Evolutionary conservation across 2,888 invertebrate species (phyloP).

Genomic region (Meganola albula): DNA sequence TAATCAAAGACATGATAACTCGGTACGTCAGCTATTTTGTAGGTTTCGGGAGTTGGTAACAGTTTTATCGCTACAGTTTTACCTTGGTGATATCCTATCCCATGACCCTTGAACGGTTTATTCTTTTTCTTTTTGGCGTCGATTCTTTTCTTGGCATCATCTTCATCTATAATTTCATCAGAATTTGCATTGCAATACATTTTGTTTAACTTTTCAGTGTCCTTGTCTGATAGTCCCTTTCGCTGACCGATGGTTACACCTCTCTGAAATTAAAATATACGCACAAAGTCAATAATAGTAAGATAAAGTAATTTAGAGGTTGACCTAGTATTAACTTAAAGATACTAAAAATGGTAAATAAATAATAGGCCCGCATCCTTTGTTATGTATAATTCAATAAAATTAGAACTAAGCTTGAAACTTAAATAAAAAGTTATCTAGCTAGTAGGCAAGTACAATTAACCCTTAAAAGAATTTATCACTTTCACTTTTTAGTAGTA

Average conservation of each 20-base stretch:
- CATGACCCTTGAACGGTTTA: slow-evolving; percentile 65
- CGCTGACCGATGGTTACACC: slow-evolving; percentile 77
- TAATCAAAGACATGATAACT: slow-evolving; percentile 58
- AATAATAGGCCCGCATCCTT: too few species aligned
- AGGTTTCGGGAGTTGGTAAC: slow-evolving; percentile 51
- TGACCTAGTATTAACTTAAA: too few species aligned
- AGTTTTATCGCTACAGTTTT: slow-evolving; percentile 68
- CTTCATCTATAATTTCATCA: slow-evolving; percentile 39
- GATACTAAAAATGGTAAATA: too few species aligned
- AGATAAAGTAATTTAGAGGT: too few species aligned
- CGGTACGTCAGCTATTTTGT: slow-evolving; percentile 47
- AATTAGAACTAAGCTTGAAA: too few species aligned
- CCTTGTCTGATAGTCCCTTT: slow-evolving; percentile 75
- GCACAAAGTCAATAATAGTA: neutral
- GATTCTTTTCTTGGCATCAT: slow-evolving; percentile 22
- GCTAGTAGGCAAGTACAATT: too few species aligned
- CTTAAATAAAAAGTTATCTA: too few species aligned
- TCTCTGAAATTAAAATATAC: slow-evolving; percentile 37
- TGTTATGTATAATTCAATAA: too few species aligned
- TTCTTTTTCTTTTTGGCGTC: slow-evolving; percentile 44
- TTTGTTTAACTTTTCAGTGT: slow-evolving; percentile 73
- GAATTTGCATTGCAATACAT: slow-evolving; percentile 76
- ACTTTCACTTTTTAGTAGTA: too few species aligned
- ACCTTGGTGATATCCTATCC: slow-evolving; percentile 72
- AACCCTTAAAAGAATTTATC: too few species aligned